phyloP scores from a whole-genome alignment of 1,140 invertebrate genomes.

The Temnothorax longispinosus region DNA sequence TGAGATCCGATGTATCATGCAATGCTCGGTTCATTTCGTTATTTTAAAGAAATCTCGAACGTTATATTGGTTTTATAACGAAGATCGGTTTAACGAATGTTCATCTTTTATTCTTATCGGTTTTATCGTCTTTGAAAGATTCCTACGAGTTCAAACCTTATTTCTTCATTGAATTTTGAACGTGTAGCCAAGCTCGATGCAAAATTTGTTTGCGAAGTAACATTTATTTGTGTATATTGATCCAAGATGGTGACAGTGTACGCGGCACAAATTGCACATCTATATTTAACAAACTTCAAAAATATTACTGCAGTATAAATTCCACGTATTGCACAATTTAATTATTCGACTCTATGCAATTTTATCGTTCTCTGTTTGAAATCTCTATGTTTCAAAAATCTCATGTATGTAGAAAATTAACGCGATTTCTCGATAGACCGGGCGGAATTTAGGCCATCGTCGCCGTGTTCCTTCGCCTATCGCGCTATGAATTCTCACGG shows the following conservation, averaged over 20 bases:
- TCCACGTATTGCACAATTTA: background rate
- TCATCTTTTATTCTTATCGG: background rate
- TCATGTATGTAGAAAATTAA: background rate
- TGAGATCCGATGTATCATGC: background rate
- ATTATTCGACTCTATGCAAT: slow-evolving; percentile 8
- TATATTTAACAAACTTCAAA: background rate
- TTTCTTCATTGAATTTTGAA: background rate
- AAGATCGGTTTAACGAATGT: background rate
- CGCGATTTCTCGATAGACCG: background rate
- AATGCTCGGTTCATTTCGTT: background rate
- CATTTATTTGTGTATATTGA: background rate
- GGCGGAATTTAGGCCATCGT: background rate
- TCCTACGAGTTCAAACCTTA: background rate
- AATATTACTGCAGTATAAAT: background rate
- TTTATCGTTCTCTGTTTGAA: background rate
- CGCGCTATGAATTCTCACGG: background rate
- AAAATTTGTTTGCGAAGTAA: background rate
- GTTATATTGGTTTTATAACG: background rate
- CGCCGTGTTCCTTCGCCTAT: background rate
- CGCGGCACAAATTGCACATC: background rate
- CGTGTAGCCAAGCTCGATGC: background rate
- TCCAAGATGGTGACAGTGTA: background rate
- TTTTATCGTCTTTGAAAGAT: background rate
- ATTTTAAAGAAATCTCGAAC: slow-evolving; percentile 12
- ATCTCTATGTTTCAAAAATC: background rate